Evolutionary conservation across 92 coral and sea anemone species (phyloP).

Genomic region (Pocillopora grandis): DNA sequence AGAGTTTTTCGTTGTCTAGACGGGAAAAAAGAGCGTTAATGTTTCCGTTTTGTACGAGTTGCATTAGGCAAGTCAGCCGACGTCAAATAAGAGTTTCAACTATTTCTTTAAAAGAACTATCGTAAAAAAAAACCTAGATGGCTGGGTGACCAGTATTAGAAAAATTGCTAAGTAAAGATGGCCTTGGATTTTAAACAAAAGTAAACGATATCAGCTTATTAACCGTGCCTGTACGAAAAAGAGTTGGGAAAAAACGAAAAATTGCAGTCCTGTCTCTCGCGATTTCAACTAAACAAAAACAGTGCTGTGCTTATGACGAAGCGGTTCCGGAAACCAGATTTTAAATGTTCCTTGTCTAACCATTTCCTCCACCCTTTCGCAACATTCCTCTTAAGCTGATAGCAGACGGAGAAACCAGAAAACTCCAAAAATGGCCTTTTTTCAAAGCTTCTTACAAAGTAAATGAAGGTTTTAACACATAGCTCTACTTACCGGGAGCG

Average conservation of each 20-base stretch:
- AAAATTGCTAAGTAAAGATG: too few species aligned
- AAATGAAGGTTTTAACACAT: neutral
- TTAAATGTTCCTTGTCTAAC: neutral
- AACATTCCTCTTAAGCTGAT: constrained; percentile 2
- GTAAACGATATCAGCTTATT: neutral
- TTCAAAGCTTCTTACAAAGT: neutral
- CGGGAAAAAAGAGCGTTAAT: constrained; percentile 15
- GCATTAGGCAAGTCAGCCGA: neutral
- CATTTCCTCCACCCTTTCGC: constrained; percentile 30
- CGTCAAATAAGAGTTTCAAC: neutral
- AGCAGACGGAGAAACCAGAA: constrained; percentile 20
- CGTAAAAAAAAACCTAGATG: neutral
- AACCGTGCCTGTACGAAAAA: neutral
- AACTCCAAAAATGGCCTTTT: constrained; percentile 1
- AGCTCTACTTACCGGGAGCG: constrained; percentile 70
- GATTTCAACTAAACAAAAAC: neutral
- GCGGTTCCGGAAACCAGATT: constrained; percentile 37
- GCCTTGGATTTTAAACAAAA: too few species aligned
- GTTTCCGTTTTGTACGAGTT: constrained; percentile 18
- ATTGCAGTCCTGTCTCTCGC: neutral
- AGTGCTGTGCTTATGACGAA: constrained; percentile 8
- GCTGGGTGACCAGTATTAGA: neutral
- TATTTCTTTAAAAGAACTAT: neutral
- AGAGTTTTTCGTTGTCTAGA: constrained; percentile 29
- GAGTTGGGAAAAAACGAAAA: neutral